Evolutionary conservation across 2,888 invertebrate genomes (phyloP).

Genomic region (Odontocolon sp.): DNA sequence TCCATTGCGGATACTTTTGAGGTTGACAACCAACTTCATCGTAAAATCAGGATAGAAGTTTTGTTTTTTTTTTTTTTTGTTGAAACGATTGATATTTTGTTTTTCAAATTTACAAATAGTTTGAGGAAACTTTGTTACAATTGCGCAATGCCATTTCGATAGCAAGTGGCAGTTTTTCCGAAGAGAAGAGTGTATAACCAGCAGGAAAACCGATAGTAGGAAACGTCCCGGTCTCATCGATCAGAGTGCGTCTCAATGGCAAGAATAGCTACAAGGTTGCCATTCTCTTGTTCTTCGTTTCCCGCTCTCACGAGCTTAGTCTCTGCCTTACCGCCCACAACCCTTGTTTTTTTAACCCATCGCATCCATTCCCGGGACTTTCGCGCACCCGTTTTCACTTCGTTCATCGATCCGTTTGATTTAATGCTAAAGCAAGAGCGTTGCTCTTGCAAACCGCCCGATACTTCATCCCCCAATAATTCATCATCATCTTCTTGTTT

Average conservation of each 20-base stretch:
- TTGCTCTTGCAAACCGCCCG: not conserved
- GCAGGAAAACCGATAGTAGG: conserved; percentile 21
- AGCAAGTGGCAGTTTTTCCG: not conserved
- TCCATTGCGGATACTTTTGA: too few relatives aligned
- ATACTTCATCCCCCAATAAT: not conserved
- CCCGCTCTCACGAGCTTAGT: conserved; percentile 9
- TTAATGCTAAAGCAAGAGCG: conserved; percentile 30
- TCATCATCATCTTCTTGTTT: not conserved
- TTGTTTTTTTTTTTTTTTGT: too few relatives aligned
- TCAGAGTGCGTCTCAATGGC: conserved; percentile 53
- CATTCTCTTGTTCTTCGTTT: conserved; percentile 1
- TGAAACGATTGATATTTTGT: too few relatives aligned
- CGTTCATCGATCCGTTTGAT: conserved; percentile 52
- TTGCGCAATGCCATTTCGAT: not conserved
- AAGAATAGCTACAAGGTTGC: conserved; percentile 56
- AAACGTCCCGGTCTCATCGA: conserved; percentile 43
- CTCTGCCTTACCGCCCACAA: conserved; percentile 41
- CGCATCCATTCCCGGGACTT: conserved; percentile 26
- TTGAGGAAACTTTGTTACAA: too few relatives aligned
- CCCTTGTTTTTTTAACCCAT: conserved; percentile 36
- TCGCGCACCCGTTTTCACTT: conserved; percentile 24
- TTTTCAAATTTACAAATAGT: too few relatives aligned
- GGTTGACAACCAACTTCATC: too few relatives aligned
- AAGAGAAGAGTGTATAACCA: not conserved
- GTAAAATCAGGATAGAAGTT: too few relatives aligned